Percentiles rank a stretch among this genome's conserved stretches.
Evolutionary conservation across 2,113 vertebrate genomes (phyloP).

Genomic region (Oceanodroma tethys): DNA sequence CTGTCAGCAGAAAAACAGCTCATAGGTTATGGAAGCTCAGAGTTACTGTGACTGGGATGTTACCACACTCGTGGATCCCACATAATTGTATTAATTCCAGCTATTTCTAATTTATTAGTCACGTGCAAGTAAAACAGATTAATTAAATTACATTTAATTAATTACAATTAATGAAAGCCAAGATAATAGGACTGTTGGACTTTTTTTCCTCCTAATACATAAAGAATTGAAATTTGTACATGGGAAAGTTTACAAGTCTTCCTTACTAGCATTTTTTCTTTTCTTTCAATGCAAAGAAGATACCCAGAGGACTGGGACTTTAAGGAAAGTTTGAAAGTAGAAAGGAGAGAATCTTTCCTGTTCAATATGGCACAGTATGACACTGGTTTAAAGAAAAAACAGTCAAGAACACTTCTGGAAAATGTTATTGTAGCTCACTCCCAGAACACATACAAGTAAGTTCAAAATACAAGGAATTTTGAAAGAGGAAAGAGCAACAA

Average conservation of each 20-base stretch:
- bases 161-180: not conserved
- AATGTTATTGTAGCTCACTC: not conserved
- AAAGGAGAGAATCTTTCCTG: not conserved
- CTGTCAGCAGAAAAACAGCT: not conserved
- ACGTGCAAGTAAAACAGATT: not conserved
- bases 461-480: not conserved
- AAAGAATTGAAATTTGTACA: not conserved
- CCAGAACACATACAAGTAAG: not conserved
- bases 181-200: not conserved
- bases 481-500: not conserved
- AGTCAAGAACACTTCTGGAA: not conserved
- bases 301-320: not conserved
- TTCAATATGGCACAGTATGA: not conserved
- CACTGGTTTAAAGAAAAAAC: not conserved
- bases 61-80: not conserved
- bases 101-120: not conserved
- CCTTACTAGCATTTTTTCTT: not conserved
- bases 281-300: not conserved
- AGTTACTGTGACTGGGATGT: not conserved
- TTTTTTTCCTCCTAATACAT: not conserved
- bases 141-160: not conserved
- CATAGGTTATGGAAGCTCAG: not conserved
- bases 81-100: not conserved
- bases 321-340: not conserved
- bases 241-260: not conserved